phyloP scores from a whole-genome alignment of 2,888 invertebrate genomes.

The Latrodectus hesperus region DNA sequence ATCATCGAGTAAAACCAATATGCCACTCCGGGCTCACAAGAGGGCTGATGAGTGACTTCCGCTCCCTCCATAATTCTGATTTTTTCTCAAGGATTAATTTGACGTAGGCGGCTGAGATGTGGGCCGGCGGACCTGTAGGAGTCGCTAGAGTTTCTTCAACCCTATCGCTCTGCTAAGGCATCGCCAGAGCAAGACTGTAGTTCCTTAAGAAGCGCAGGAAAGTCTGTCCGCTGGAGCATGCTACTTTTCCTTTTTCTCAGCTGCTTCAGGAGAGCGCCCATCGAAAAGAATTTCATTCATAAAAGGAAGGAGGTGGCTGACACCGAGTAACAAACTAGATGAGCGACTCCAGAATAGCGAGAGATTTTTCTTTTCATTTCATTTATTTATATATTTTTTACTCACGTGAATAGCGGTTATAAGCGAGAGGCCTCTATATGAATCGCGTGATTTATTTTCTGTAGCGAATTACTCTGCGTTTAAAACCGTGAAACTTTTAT shows the following conservation, averaged over 20 bases:
- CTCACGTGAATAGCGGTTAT: not conserved
- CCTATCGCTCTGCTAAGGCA: conserved; percentile 29
- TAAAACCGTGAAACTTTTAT: too few species aligned
- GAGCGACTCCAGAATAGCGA: not conserved
- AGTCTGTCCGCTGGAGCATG: conserved; percentile 24
- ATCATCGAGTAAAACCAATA: too few species aligned
- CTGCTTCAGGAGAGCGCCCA: not conserved
- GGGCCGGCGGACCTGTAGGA: not conserved
- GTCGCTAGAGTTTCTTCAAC: conserved; percentile 61
- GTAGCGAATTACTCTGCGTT: not conserved
- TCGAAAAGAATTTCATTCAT: not conserved
- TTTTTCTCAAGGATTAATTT: not conserved
- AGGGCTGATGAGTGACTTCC: too few species aligned
- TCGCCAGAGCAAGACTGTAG: conserved; percentile 66
- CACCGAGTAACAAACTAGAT: not conserved
- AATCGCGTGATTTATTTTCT: conserved; percentile 47
- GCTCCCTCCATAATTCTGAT: too few species aligned
- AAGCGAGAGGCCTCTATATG: not conserved
- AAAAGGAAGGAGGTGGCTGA: not conserved
- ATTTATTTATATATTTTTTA: not conserved
- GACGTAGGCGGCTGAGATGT: not conserved
- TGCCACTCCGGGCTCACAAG: too few species aligned
- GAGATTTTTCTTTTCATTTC: not conserved
- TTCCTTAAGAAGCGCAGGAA: conserved; percentile 64
- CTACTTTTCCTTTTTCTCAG: not conserved